phyloP scores from a whole-genome alignment of 1,140 invertebrate species.

The Cardiocondyla obscurior region DNA sequence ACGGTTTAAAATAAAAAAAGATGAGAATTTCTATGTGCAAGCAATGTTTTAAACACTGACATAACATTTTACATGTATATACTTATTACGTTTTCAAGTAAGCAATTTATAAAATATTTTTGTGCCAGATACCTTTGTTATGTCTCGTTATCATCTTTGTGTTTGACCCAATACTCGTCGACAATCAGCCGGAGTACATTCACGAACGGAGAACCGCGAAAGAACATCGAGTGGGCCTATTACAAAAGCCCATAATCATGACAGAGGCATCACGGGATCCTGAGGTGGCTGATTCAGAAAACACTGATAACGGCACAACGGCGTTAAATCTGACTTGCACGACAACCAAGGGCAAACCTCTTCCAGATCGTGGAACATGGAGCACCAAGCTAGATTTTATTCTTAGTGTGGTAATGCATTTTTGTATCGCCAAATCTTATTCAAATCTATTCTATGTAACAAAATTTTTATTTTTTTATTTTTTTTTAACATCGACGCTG shows the following conservation, averaged over 20 bases:
- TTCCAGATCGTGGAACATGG: constrained; percentile 77
- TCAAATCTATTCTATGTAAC: too few relatives aligned
- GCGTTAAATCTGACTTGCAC: constrained; percentile 51
- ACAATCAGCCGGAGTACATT: constrained; percentile 7
- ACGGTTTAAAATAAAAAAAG: constrained; percentile 24
- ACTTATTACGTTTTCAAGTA: background rate
- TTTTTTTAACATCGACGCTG: background rate
- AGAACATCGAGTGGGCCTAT: constrained; percentile 11
- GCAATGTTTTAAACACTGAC: background rate
- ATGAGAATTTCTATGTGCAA: background rate
- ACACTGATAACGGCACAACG: constrained; percentile 58
- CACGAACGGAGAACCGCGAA: constrained; percentile 2
- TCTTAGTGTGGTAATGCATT: constrained; percentile 62
- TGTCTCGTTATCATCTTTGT: constrained; percentile 42
- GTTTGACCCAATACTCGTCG: constrained; percentile 13
- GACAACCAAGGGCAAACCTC: constrained; percentile 51
- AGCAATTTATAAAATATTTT: background rate
- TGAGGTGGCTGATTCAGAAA: constrained; percentile 64
- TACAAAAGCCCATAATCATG: constrained; percentile 55
- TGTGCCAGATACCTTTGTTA: constrained; percentile 58
- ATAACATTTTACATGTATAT: constrained; percentile 5
- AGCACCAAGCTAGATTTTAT: constrained; percentile 74
- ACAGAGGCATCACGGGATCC: constrained; percentile 65
- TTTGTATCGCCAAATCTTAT: background rate
- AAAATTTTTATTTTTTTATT: background rate